A percentile compares a stretch with the other conserved stretches of the same genome.
Conservation (phyloP, 2,113 vertebrate species). For the Coracopsis vasa region DNA sequence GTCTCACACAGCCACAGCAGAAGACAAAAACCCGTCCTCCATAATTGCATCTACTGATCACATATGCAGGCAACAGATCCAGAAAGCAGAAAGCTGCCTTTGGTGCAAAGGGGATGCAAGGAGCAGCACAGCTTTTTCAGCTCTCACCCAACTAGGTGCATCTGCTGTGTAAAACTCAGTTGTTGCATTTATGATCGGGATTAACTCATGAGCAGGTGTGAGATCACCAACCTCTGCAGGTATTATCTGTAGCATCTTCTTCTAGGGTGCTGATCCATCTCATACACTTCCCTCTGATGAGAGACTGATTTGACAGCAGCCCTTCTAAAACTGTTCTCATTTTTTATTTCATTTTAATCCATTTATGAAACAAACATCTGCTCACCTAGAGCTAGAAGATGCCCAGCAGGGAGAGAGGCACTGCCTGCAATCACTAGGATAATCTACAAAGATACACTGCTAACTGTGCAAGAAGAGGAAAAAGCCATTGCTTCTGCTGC, state of each 20-base stretch:
- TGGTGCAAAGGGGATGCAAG: background rate
- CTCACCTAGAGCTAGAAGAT: background rate
- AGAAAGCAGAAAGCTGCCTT: background rate
- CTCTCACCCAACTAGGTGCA: background rate
- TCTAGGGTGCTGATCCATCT: background rate
- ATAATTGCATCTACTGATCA: background rate
- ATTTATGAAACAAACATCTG: background rate
- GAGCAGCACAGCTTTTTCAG: background rate
- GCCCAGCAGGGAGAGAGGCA: background rate
- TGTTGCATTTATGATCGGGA: background rate
- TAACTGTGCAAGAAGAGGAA: background rate
- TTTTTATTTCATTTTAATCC: background rate
- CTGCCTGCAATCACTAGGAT: background rate
- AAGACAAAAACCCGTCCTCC: background rate
- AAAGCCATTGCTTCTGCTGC: background rate
- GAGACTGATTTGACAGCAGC: background rate
- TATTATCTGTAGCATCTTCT: background rate
- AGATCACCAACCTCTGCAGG: background rate
- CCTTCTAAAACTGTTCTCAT: background rate
- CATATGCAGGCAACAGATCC: background rate
- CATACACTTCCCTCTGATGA: background rate
- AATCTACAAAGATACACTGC: background rate
- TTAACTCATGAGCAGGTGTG: background rate
- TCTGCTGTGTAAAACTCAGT: background rate
- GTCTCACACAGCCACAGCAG: background rate